Base-by-base conservation (phyloP, 1,140 invertebrate species). In the Diachasma alloeum region DNA sequence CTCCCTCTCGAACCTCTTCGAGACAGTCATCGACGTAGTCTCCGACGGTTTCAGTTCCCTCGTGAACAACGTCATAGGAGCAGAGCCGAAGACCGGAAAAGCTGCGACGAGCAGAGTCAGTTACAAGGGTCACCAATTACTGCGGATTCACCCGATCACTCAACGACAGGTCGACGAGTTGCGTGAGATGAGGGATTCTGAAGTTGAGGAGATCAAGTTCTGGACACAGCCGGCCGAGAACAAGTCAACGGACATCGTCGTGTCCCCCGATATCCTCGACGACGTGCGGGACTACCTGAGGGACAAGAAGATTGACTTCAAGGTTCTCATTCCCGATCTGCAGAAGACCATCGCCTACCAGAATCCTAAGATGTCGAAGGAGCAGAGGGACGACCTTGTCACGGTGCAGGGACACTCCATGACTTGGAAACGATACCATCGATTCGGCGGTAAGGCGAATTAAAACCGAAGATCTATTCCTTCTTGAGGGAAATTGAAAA, bases 381-480 rank as follows among this genome's bases (percentile, higher is more conserved):
- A 91, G 74, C 91, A 93, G 74, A 85, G 92, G 24, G 83, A 91
- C 9, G 92, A 93, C 78, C 80, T 93, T 24, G 90, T 86, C 0
- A 85, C 76, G 0, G 83, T 56, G 42, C 86, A 86, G 71, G 95
- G 94, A 63, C 94, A 96, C 81, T 91, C 93, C 10, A 91, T 96
- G 91, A 95, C 94, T n/a, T 96, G 95, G 94, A 93, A 93, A 83
- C 91, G 94, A 53, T 96, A 96, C 84, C 95, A 96, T 83, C 91
- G 94, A 78, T 84, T 90, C 22, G 83, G 78, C 59, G 90, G 92
- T 90, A 91, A n/a, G 48, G 6, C 31, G 31, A 6, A 31, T n/a
- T n/a, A n/a, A n/a, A n/a, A n/a, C n/a, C n/a, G n/a, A n/a, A n/a
- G n/a, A n/a, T n/a, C n/a, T n/a, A n/a, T n/a, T n/a, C n/a, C n/a